Conservation (phyloP, 2,888 invertebrate species). For the Dynastes maya region DNA sequence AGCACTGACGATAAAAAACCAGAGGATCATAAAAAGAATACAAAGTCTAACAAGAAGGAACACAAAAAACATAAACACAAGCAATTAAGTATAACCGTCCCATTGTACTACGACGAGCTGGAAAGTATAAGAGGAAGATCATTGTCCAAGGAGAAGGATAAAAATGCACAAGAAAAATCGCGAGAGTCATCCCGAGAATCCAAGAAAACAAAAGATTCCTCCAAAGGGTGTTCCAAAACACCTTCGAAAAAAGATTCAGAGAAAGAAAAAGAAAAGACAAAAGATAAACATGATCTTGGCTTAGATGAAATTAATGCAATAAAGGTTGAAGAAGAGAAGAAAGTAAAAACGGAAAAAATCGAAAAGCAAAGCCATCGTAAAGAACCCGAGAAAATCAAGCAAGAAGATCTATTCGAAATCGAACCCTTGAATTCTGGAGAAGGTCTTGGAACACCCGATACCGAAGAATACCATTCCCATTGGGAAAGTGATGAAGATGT, state of each 20-base stretch:
- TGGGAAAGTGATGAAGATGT: slow-evolving; percentile 63
- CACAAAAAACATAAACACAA: slow-evolving; percentile 48
- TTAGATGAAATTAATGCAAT: not conserved
- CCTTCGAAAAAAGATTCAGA: not conserved
- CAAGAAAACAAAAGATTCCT: slow-evolving; percentile 31
- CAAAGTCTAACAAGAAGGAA: slow-evolving; percentile 45
- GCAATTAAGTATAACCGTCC: slow-evolving; percentile 20
- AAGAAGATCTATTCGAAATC: slow-evolving; percentile 31
- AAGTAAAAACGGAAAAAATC: not conserved
- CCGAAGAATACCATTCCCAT: slow-evolving; percentile 62
- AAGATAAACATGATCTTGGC: not conserved
- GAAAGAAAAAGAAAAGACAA: not conserved
- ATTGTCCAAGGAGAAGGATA: slow-evolving; percentile 43
- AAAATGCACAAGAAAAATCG: slow-evolving; percentile 32
- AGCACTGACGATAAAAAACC: slow-evolving; percentile 37
- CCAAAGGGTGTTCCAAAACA: slow-evolving; percentile 40
- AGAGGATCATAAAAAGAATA: slow-evolving; percentile 38
- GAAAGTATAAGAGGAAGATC: slow-evolving; percentile 20
- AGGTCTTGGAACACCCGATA: slow-evolving; percentile 58
- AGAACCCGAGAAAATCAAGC: slow-evolving; percentile 8
- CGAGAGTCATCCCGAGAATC: slow-evolving; percentile 29
- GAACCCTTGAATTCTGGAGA: slow-evolving; percentile 21
- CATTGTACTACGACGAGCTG: slow-evolving; percentile 31
- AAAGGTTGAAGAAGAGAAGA: not conserved
- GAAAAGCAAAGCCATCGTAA: slow-evolving; percentile 17